Evolutionary conservation across 1,140 invertebrate genomes (phyloP).

Genomic region (Holcopasites calliopsidis): DNA sequence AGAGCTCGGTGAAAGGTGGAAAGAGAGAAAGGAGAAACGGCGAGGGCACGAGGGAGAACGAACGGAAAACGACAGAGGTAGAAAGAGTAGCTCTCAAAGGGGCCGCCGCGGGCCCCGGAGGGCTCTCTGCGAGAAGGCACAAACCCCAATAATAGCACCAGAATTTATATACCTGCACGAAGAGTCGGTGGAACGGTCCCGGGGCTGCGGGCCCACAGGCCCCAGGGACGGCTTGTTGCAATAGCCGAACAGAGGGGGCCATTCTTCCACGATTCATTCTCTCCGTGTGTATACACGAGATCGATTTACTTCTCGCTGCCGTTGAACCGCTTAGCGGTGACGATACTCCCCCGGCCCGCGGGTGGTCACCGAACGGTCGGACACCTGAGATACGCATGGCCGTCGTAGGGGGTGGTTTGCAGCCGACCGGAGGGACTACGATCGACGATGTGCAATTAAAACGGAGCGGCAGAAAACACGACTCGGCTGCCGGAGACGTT

Average conservation of each 20-base stretch:
- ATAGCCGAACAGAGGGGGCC: slow-evolving; percentile 5
- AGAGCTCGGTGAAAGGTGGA: background rate
- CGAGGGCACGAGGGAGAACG: slow-evolving; percentile 38
- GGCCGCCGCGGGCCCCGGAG: slow-evolving; percentile 68
- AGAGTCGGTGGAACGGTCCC: slow-evolving; percentile 71
- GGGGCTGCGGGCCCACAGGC: slow-evolving; percentile 55
- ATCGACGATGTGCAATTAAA: too few relatives aligned
- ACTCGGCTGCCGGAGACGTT: too few relatives aligned
- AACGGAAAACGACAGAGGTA: slow-evolving; percentile 54
- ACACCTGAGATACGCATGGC: background rate
- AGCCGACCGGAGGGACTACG: too few relatives aligned
- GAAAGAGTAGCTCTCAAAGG: slow-evolving; percentile 72
- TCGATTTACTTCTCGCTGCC: background rate
- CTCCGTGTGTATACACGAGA: background rate
- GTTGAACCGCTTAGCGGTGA: background rate
- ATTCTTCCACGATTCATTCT: slow-evolving; percentile 20
- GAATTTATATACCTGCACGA: slow-evolving; percentile 80
- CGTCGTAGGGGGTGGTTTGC: background rate
- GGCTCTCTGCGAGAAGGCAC: slow-evolving; percentile 75
- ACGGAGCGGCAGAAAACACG: too few relatives aligned
- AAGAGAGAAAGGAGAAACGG: slow-evolving; percentile 44
- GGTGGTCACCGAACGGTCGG: background rate
- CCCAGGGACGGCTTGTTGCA: slow-evolving; percentile 59
- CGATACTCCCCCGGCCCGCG: background rate
- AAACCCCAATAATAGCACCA: slow-evolving; percentile 79